phyloP scores from a whole-genome alignment of 2,888 invertebrate genomes.

The Choristoneura rosaceana region DNA sequence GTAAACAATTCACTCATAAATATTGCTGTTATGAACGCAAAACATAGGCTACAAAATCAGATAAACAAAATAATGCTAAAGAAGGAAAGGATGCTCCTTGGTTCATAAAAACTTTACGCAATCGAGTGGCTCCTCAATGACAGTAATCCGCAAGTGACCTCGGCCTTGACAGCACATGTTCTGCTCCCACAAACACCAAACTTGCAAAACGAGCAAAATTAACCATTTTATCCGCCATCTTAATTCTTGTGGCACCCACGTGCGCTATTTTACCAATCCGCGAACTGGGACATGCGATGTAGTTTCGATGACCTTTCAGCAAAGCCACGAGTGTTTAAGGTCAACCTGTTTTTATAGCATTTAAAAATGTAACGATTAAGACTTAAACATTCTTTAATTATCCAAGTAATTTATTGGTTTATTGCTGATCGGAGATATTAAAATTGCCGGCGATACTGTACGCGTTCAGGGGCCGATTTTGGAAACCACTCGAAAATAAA shows the following conservation, averaged over 20 bases:
- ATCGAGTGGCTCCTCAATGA: conserved; percentile 59
- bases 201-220: conserved; percentile 65
- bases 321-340: conserved; percentile 77
- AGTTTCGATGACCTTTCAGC: conserved; percentile 78
- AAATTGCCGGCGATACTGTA: conserved; percentile 27
- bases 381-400: conserved; percentile 40
- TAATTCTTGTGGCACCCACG: conserved; percentile 64
- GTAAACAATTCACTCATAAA: not conserved
- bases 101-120: conserved; percentile 60
- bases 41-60: conserved; percentile 5
- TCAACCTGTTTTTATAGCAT: conserved; percentile 62
- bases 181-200: conserved; percentile 68
- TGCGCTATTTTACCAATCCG: conserved; percentile 70
- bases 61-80: conserved; percentile 20
- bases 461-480: conserved; percentile 2
- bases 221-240: conserved; percentile 50
- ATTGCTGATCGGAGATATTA: conserved; percentile 14
- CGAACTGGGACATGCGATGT: conserved; percentile 77
- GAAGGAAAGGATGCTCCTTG: conserved; percentile 28
- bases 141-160: conserved; percentile 71
- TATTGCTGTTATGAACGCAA: not conserved
- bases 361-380: conserved; percentile 39
- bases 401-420: conserved; percentile 30
- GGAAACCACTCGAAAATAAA: too few species aligned
- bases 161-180: conserved; percentile 70